Evolutionary conservation across 2,888 invertebrate species (phyloP).

Genomic region (Prosopocoilus inquinatus): DNA sequence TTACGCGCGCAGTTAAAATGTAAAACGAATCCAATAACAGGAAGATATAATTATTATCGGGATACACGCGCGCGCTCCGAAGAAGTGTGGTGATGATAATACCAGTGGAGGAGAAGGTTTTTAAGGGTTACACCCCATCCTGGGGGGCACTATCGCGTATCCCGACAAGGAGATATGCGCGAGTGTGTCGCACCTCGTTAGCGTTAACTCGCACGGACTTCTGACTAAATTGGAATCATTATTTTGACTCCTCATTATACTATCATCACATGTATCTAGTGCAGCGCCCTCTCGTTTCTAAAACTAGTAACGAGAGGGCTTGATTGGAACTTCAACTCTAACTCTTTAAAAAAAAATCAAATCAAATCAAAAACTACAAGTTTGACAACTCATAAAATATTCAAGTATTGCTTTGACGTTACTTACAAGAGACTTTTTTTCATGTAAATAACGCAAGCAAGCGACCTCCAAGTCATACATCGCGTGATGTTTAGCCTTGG

Average conservation of each 20-base stretch:
- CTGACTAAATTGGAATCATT: conserved; percentile 38
- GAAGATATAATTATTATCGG: background rate
- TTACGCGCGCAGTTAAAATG: background rate
- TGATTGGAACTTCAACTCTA: too few relatives aligned
- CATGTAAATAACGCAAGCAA: too few relatives aligned
- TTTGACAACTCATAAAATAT: too few relatives aligned
- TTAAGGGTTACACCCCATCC: background rate
- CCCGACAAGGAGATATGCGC: conserved; percentile 17
- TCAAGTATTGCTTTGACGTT: too few relatives aligned
- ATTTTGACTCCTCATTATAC: conserved; percentile 24
- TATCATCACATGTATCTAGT: too few relatives aligned
- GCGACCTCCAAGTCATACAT: too few relatives aligned
- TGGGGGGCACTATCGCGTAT: background rate
- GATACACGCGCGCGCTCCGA: background rate
- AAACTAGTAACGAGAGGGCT: too few relatives aligned
- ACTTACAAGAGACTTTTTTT: too few relatives aligned
- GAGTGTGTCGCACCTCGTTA: conserved; percentile 38
- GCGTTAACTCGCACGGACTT: conserved; percentile 26
- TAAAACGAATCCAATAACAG: conserved; percentile 5
- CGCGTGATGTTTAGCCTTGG: too few relatives aligned
- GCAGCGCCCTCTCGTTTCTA: too few relatives aligned
- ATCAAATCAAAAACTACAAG: too few relatives aligned
- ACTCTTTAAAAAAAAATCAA: too few relatives aligned
- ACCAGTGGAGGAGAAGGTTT: background rate
- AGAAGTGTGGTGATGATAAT: background rate